Evolutionary conservation across 2,888 invertebrate genomes (phyloP), one percentile per base, ranked within the genome.

Genomic region (Heteromurus nitidus): DNA sequence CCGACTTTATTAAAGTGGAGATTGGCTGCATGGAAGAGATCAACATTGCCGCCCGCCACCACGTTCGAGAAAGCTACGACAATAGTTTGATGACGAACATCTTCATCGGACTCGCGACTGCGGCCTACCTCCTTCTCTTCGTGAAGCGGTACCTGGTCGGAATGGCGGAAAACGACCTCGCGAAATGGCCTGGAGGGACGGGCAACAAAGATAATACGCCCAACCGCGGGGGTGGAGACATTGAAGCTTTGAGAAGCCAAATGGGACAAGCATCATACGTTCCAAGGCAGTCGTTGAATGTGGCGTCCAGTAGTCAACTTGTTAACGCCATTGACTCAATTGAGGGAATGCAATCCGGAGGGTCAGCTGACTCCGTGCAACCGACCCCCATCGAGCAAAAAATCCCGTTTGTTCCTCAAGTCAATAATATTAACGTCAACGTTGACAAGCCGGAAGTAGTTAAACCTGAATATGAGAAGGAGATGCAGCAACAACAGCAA

Each of bases 1-100:
- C 64, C n/a, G 70, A 68, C 26, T 84, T 64, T 53, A 16, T 84
- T 5, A 84, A 84, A 44, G 72, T 80, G 3, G 84, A 84, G 1
- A 28, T 31, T 0, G 84, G 84, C 1, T 84, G 84, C 36, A 28
- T 62, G 28, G 74, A 80, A 9, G 82, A 82, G 60, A 82, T 84
- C n/a, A 68, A 77, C 16, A 50, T 64, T 24, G 20, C 42, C 7
- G 30, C 62, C 28, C 65, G 64, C 16, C 31, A 30, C 22, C 80
- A 81, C 28, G 62, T 81, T 24, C 16, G 42, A 11, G 80, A 82
- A 68, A 73, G 74, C 22, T 62, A 73, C 62, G 36, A 68, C 3
- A 62, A 53, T 26, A 30, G 62, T 24, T 36, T 82, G n/a, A 16
- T 55, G 5, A 44, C 70, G 69, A 28, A 47, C n/a, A 20, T 58